Base-by-base conservation (phyloP, 64 coral and sea anemone species). In the Montipora efflorescens region DNA sequence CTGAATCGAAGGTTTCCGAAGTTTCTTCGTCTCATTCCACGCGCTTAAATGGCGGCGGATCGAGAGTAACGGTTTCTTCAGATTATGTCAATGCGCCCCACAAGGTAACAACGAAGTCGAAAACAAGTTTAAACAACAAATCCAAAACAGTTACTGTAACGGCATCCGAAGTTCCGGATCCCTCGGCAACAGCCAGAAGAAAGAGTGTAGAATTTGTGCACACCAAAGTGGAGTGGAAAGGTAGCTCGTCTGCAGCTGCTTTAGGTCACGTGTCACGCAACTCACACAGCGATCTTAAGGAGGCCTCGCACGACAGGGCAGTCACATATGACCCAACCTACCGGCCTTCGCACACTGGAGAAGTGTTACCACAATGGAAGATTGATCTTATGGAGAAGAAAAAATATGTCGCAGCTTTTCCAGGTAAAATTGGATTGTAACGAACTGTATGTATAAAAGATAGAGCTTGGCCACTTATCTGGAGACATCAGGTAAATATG, bases 71-170 rank as follows among this genome's bases (percentile, higher is more conserved):
- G 5, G 47, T 86, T 22, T 86, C 62, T 1, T 86, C 82, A 15
- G 68, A 86, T 71, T 86, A 86, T 68, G 62, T 86, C 15, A 86
- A 18, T 86, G 66, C 45, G 36, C 82, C 82, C 45, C 18, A 86
- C 45, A 86, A 86, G 44, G 3, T 86, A 9, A 8, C 82, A 2
- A 15, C 82, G 2, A 86, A 49, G 19, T 11, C 44, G n/a, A 14
- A 11, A 50, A 16, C 81, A 4, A 69, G 67, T 67, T 59, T 66
- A 8, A 8, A 47, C 36, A 71, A 72, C 82, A 85, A 74, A 14
- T 77, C 92, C 4, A 93, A 93, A 74, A 93, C 92, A 46, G 92
- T 93, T 45, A 80, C 84, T 10, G 92, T 93, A 7, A 76, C 74
- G 4, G 83, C 83, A 45, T 75, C 83, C 16, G 92, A 93, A 50